Base-by-base conservation (phyloP, 2,113 vertebrate genomes). In the Semnopithecus entellus region DNA sequence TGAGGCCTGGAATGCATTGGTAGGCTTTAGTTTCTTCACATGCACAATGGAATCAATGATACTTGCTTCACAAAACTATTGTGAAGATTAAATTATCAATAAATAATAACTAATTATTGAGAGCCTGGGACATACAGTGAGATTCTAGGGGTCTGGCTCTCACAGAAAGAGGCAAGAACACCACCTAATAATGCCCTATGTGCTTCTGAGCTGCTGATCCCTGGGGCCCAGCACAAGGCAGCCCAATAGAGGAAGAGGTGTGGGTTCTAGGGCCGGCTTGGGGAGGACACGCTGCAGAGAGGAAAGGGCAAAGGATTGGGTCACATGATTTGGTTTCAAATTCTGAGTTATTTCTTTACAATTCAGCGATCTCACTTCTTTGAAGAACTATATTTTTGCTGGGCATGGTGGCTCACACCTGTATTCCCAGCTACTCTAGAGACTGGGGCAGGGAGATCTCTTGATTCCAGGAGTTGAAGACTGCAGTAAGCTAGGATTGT, bases 221-320 rank as follows among this genome's bases (percentile, higher is more conserved):
- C 18, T 25, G n/a, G 57, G 50, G 23, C 30, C 17, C 30, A 45
- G 45, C n/a, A 13, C 17, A 43, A 52, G 32, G 25, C 14, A 16
- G 14, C 27, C 27, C 75, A 32, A 50, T 6, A 32, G 27, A n/a
- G 5, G 30, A 70, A 22, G 20, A 35, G 16, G 9, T 10, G 0
- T 6, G 35, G 6, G 10, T 75, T 57, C 61, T 20, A 23, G 52
- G 10, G 25, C 57, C 32, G 40, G 12, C 23, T 40, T 66, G 45
- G 23, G 45, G 11, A 70, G 38, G 25, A 48, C 14, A 2, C 0
- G 18, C 6, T 30, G 1, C 5, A 10, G 9, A 50, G 10, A 3
- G 18, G 75, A 76, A 30, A 90, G 22, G 48, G 17, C 25, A 22
- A 43, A 43, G n/a, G 27, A 8, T 12, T 7, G 16, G 55, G 48